Evolutionary conservation across 2,888 invertebrate genomes (phyloP).

Genomic region (Phanerotoma sp.): DNA sequence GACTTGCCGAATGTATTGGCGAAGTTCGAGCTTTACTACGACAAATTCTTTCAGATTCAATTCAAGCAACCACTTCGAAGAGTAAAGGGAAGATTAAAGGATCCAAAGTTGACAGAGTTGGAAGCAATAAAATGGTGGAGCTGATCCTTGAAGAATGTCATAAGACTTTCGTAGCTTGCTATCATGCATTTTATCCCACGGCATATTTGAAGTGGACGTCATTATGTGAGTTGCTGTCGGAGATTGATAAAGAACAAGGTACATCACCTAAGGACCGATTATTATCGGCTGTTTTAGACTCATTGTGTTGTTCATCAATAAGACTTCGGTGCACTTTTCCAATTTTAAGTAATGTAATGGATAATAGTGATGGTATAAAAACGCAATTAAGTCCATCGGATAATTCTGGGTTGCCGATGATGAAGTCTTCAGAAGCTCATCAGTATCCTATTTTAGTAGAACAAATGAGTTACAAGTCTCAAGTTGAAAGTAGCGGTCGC

Average conservation of each 20-base stretch:
- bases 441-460: constrained; percentile 77
- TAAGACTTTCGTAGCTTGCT: constrained; percentile 86
- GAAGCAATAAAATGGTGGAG: constrained; percentile 62
- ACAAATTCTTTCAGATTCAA: constrained; percentile 76
- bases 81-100: constrained; percentile 47
- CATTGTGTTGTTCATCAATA: constrained; percentile 78
- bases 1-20: constrained; percentile 82
- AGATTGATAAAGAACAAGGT: constrained; percentile 65
- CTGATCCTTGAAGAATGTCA: constrained; percentile 88
- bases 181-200: constrained; percentile 95
- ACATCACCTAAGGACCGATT: constrained; percentile 64
- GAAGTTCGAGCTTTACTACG: constrained; percentile 81
- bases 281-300: constrained; percentile 79
- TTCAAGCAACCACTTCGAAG: constrained; percentile 55
- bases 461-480: constrained; percentile 73
- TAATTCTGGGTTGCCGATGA: constrained; percentile 68
- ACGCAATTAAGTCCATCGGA: constrained; percentile 68
- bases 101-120: constrained; percentile 38
- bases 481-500: constrained; percentile 54
- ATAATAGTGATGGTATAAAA: constrained; percentile 59
- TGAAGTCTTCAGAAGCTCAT: constrained; percentile 69
- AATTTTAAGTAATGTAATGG: constrained; percentile 61
- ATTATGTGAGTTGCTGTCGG: constrained; percentile 77
- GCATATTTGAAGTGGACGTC: constrained; percentile 91
- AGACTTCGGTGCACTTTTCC: constrained; percentile 76